phyloP scores from a whole-genome alignment of 2,113 vertebrate genomes.

The Chitala chitala region DNA sequence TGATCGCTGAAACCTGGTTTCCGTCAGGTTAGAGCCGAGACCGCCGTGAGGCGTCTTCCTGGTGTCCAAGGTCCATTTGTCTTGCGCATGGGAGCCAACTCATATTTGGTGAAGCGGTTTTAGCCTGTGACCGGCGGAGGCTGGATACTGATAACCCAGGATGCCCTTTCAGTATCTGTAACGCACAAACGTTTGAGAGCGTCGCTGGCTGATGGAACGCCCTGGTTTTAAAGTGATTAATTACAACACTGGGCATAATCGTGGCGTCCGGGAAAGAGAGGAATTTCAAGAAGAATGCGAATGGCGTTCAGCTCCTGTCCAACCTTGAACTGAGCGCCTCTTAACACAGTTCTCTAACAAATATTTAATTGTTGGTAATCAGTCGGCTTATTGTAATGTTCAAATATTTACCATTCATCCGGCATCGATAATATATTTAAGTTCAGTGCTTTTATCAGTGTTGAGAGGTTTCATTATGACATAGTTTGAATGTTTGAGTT shows the following conservation, averaged over 20 bases:
- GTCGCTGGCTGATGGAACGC: conserved; percentile 36
- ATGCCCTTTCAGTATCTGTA: conserved; percentile 34
- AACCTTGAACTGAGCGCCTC: neutral
- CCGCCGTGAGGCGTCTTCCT: no score
- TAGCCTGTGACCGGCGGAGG: conserved; percentile 4
- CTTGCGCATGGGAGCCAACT: conserved; percentile 21
- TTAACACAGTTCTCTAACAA: conserved; percentile 26
- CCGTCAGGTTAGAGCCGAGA: no score
- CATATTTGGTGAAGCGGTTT: neutral
- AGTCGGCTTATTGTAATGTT: conserved; percentile 22
- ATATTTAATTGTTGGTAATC: conserved; percentile 29
- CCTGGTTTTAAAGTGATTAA: conserved; percentile 41
- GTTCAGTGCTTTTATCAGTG: conserved; percentile 5
- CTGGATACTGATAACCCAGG: conserved; percentile 34
- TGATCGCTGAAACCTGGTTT: no score
- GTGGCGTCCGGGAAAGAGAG: neutral
- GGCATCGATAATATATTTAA: neutral
- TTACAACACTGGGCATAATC: conserved; percentile 39
- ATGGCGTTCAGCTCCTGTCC: conserved; percentile 23
- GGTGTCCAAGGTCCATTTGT: neutral
- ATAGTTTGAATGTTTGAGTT: neutral
- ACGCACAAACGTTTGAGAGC: conserved; percentile 33
- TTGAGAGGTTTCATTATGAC: neutral
- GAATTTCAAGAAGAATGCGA: neutral
- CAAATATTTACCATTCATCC: conserved; percentile 26